phyloP scores from a whole-genome alignment of 2,797 vertebrate species.

The Darevskia nairensis region DNA sequence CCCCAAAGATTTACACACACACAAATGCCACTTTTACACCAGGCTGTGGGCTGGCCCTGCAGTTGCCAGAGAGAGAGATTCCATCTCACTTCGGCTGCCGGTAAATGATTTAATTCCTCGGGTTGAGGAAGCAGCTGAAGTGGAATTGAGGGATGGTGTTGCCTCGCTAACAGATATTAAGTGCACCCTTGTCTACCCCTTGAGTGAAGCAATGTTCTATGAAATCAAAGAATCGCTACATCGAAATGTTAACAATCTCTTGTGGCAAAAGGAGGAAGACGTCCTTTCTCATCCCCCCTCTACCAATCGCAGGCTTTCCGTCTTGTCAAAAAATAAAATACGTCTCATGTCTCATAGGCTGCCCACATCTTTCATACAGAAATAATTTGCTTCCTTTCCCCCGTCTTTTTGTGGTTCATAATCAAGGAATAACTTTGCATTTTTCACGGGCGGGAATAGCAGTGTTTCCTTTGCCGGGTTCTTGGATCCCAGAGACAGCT shows the following conservation, averaged over 20 bases:
- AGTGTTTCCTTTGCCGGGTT: background rate
- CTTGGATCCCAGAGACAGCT: too few relatives aligned
- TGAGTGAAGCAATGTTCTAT: conserved; percentile 12
- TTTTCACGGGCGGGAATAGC: background rate
- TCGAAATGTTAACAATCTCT: conserved; percentile 3
- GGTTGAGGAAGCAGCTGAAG: background rate
- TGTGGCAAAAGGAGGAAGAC: background rate
- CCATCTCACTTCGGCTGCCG: background rate
- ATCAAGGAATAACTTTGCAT: conserved; percentile 28
- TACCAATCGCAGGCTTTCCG: background rate
- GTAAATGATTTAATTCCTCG: background rate
- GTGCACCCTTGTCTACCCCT: background rate
- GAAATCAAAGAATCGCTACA: conserved; percentile 22
- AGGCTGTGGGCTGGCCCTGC: background rate
- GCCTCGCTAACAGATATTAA: conserved; percentile 7
- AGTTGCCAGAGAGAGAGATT: background rate
- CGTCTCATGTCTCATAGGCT: background rate
- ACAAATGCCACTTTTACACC: background rate
- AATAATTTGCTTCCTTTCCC: background rate
- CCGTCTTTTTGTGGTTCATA: background rate
- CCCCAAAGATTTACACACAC: background rate
- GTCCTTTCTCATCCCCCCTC: too few relatives aligned
- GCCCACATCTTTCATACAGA: background rate
- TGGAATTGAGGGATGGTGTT: background rate
- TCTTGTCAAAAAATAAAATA: conserved; percentile 6